These are phyloP conservation scores for Steatocranus sp. DNA, from an alignment of 2,797 vertebrate genomes.

Conservation along the genomic window DNA sequence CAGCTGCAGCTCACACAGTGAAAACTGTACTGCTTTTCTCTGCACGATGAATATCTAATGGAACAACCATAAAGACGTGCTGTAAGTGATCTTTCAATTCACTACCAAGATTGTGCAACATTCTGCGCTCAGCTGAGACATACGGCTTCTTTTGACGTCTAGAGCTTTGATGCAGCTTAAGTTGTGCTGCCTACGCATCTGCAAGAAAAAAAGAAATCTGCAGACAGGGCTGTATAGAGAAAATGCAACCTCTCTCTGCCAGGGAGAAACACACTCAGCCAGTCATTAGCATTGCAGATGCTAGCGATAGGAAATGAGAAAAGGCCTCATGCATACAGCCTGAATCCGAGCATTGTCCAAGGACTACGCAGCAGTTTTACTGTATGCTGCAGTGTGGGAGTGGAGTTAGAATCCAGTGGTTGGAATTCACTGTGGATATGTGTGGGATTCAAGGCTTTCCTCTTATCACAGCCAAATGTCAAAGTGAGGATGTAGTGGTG, in stretches of 20 bases:
- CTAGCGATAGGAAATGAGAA: slow-evolving; percentile 72
- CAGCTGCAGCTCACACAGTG: not conserved
- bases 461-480: slow-evolving; percentile 80
- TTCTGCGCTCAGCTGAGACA: slow-evolving; percentile 59
- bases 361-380: slow-evolving; percentile 29
- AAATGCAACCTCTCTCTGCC: slow-evolving; percentile 37
- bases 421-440: slow-evolving; percentile 73
- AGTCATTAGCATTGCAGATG: slow-evolving; percentile 84
- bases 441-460: slow-evolving; percentile 78
- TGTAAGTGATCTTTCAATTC: slow-evolving; percentile 40
- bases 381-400: slow-evolving; percentile 67
- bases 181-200: slow-evolving; percentile 51
- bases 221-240: slow-evolving; percentile 47
- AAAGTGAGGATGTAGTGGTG: slow-evolving; percentile 73
- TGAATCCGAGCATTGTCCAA: slow-evolving; percentile 68
- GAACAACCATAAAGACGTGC: slow-evolving; percentile 13
- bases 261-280: slow-evolving; percentile 39
- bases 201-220: slow-evolving; percentile 11
- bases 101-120: slow-evolving; percentile 28
- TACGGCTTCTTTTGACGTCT: slow-evolving; percentile 48
- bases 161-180: slow-evolving; percentile 52
- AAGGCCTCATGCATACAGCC: slow-evolving; percentile 72
- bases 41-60: slow-evolving; percentile 13
- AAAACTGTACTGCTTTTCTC: not conserved
- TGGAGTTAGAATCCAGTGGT: slow-evolving; percentile 66